Percentiles rank a stretch among this genome's conserved stretches.
Conservation (phyloP, 2,797 vertebrate species). For the Fistularia tabacaria region DNA sequence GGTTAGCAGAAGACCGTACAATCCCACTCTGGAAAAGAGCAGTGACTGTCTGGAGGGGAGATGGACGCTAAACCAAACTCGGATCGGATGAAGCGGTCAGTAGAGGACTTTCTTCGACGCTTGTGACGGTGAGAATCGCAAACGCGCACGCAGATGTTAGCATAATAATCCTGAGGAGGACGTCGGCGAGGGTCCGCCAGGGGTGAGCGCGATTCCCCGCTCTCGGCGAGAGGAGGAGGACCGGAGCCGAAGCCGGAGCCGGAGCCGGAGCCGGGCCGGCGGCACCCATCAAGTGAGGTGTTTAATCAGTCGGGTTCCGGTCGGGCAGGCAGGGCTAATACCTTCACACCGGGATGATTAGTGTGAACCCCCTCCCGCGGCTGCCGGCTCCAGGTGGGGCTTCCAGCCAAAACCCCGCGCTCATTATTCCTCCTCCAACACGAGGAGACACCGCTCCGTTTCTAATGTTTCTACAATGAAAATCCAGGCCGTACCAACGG, state of each 20-base stretch:
- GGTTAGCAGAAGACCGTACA: no score
- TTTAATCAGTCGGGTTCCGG: slow-evolving; percentile 66
- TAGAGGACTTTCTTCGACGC: no score
- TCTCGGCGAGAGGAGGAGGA: slow-evolving; percentile 19
- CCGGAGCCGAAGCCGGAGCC: slow-evolving; percentile 40
- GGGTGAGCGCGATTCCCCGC: no score
- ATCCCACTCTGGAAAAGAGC: no score
- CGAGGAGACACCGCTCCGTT: slow-evolving; percentile 7
- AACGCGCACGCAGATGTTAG: no score
- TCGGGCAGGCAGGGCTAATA: slow-evolving; percentile 61
- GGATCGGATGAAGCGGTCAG: no score
- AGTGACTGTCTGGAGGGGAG: no score
- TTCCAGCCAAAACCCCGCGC: slow-evolving; percentile 38
- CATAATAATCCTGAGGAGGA: no score
- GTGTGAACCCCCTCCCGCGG: slow-evolving; percentile 63
- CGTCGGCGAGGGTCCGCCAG: no score
- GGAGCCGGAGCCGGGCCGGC: slow-evolving; percentile 41
- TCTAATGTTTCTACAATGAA: background rate
- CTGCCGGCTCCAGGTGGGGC: slow-evolving; percentile 44
- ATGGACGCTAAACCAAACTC: no score
- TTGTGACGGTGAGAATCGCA: no score
- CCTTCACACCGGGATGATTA: slow-evolving; percentile 75
- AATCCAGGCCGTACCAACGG: background rate
- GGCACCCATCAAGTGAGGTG: slow-evolving; percentile 57
- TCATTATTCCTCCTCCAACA: slow-evolving; percentile 57